These are phyloP conservation scores for Puffinus mauretanicus DNA, from an alignment of 2,113 vertebrate species.

Conservation along the genomic window DNA sequence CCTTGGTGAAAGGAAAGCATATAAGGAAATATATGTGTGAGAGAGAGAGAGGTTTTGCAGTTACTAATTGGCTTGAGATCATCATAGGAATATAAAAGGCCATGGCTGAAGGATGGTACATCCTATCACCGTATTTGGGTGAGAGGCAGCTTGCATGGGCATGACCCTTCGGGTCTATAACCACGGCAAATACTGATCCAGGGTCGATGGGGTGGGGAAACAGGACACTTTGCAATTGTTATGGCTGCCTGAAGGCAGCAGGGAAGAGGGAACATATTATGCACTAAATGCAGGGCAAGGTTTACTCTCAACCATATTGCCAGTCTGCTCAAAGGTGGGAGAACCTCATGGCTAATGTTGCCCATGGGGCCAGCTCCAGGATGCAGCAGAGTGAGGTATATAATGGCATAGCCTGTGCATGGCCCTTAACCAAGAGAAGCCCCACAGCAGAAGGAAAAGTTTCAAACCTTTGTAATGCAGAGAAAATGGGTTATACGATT, in stretches of 20 bases:
- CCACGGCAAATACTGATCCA: background rate
- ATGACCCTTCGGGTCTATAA: background rate
- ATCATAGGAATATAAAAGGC: background rate
- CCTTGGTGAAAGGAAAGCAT: background rate
- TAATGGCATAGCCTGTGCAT: background rate
- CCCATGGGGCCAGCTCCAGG: background rate
- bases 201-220: background rate
- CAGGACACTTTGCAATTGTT: background rate
- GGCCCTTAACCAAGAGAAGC: background rate
- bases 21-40: background rate
- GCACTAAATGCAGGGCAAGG: background rate
- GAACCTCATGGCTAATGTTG: background rate
- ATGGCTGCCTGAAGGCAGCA: background rate
- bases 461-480: background rate
- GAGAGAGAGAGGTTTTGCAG: background rate
- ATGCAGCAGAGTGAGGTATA: background rate
- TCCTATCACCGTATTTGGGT: background rate
- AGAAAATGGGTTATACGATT: background rate
- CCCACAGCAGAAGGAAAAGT: background rate
- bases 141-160: background rate
- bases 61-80: background rate
- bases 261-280: background rate
- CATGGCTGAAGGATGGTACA: background rate
- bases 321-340: background rate
- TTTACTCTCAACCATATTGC: background rate